Percentiles rank a stretch among this genome's conserved stretches.
phyloP scores from a whole-genome alignment of 2,113 vertebrate species.

The Aix galericulata region DNA sequence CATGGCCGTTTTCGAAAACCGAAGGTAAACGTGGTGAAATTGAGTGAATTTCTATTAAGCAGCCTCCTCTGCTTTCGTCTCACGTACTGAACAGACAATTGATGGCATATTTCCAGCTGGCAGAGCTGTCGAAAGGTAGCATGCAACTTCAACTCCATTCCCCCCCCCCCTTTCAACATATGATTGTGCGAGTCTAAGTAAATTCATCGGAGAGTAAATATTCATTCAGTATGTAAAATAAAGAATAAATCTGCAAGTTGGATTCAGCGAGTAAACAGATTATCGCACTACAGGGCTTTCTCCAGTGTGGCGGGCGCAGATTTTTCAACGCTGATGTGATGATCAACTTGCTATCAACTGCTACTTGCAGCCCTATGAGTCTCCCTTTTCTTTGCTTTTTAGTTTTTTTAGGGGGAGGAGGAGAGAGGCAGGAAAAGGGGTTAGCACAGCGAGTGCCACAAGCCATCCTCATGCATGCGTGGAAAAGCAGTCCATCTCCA shows the following conservation, averaged over 20 bases:
- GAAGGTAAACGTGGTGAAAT: conserved; percentile 42
- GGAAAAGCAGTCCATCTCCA: not conserved
- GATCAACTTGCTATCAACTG: not conserved
- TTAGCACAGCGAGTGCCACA: not conserved
- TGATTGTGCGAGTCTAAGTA: conserved; percentile 39
- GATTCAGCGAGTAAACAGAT: conserved; percentile 1
- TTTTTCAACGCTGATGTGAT: not conserved
- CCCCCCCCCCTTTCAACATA: not conserved
- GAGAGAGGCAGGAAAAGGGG: not conserved
- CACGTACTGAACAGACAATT: conserved; percentile 50
- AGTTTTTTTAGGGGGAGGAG: not conserved
- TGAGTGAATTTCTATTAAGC: conserved; percentile 51
- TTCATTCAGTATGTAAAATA: conserved; percentile 21
- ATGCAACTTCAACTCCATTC: conserved; percentile 10
- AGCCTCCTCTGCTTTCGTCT: conserved; percentile 31
- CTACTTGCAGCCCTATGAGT: not conserved
- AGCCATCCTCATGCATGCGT: not conserved
- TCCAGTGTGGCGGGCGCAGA: not conserved
- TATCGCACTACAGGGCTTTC: not conserved
- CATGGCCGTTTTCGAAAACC: not conserved
- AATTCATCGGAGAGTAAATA: conserved; percentile 44
- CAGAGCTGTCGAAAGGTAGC: conserved; percentile 54
- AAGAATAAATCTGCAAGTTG: not conserved
- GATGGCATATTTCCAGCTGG: conserved; percentile 66
- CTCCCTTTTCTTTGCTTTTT: not conserved